These are phyloP conservation scores for Dryobota labecula DNA, from an alignment of 2,888 invertebrate species.

Conservation along the genomic window DNA sequence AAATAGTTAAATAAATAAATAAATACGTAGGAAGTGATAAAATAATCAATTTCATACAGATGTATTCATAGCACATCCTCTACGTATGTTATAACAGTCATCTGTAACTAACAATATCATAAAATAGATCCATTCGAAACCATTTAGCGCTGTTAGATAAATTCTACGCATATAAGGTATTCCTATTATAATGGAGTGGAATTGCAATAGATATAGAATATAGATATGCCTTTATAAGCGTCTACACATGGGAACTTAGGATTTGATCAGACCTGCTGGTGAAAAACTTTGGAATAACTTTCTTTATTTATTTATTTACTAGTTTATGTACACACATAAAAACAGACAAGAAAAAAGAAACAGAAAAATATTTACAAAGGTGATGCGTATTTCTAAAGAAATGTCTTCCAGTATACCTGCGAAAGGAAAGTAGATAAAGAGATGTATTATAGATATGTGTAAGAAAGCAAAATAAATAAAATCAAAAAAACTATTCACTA, in stretches of 20 bases:
- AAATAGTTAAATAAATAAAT: no score
- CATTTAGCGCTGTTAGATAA: conserved; percentile 53
- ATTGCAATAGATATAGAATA: conserved; percentile 22
- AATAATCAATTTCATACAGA: not conserved
- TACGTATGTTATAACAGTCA: conserved; percentile 23
- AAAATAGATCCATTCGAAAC: conserved; percentile 44
- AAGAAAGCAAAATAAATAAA: no score
- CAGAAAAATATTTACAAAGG: no score
- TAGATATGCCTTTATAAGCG: conserved; percentile 7
- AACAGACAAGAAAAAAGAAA: no score
- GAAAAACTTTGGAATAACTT: not conserved
- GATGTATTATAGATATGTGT: no score
- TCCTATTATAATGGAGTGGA: conserved; percentile 28
- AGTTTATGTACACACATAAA: no score
- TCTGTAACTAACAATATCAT: conserved; percentile 32
- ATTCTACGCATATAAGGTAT: conserved; percentile 46
- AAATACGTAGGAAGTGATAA: conserved; percentile 10
- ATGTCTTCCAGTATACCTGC: no score
- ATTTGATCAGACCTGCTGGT: not conserved
- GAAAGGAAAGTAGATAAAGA: no score
- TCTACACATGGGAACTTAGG: not conserved
- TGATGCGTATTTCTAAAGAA: no score
- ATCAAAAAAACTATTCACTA: no score
- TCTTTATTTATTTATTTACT: no score
- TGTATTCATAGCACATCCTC: conserved; percentile 1